These are phyloP conservation scores for Aphelocoma coerulescens DNA, from an alignment of 2,113 vertebrate species.

Conservation along the genomic window DNA sequence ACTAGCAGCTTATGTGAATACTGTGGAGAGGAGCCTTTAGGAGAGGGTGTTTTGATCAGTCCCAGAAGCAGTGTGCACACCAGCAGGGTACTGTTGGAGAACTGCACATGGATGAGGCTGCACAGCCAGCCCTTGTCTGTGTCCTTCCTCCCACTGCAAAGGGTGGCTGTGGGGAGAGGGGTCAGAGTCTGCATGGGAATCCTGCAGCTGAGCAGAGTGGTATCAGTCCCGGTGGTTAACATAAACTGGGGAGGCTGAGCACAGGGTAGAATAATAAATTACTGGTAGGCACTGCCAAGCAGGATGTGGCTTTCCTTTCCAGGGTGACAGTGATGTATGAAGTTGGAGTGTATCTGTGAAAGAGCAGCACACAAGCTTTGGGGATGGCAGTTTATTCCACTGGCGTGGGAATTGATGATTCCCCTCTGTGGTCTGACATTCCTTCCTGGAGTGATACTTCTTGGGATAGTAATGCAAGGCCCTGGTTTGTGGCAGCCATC, in stretches of 20 bases:
- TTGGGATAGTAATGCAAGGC: background rate
- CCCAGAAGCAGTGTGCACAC: background rate
- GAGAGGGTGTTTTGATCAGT: background rate
- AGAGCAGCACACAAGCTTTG: background rate
- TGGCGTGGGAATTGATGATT: background rate
- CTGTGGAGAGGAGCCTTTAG: background rate
- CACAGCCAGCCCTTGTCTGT: background rate
- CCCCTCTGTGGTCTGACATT: background rate
- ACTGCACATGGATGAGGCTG: background rate
- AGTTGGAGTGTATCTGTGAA: background rate
- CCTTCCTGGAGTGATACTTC: background rate
- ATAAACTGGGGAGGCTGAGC: background rate
- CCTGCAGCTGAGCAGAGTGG: background rate
- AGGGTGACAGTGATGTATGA: background rate
- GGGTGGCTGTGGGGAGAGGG: background rate
- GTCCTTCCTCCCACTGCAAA: background rate
- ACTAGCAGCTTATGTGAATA: background rate
- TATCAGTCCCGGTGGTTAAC: accelerated
- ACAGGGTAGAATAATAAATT: background rate
- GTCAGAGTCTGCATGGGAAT: background rate
- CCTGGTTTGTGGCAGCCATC: background rate
- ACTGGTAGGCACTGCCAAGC: background rate
- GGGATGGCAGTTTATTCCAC: background rate
- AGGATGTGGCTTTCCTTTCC: background rate
- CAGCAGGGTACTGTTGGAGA: background rate